Conservation (phyloP, 2,888 invertebrate genomes). For the Thecocarcelia acutangulata region DNA sequence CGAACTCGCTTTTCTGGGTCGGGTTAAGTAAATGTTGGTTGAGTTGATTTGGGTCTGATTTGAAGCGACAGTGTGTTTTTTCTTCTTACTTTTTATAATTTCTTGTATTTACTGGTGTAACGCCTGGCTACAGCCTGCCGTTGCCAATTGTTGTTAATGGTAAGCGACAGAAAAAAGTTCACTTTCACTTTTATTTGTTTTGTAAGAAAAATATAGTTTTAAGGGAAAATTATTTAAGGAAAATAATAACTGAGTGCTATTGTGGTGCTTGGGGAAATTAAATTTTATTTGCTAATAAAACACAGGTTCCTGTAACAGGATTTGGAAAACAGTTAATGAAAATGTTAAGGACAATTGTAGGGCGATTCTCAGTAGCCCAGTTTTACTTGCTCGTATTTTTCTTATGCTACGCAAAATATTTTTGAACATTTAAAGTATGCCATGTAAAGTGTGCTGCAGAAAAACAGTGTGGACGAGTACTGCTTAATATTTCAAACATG, state of each 20-base stretch:
- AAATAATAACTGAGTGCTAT: neutral
- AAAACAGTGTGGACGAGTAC: too few species aligned
- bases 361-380: neutral
- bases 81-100: constrained; percentile 21
- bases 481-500: constrained; percentile 17
- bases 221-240: neutral
- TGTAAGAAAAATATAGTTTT: neutral
- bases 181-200: too few species aligned
- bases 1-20: constrained; percentile 19
- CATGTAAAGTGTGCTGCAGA: too few species aligned
- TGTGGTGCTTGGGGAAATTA: neutral
- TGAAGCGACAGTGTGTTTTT: constrained; percentile 24
- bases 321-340: neutral
- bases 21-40: constrained; percentile 58
- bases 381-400: neutral
- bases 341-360: neutral
- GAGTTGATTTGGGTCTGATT: constrained; percentile 64
- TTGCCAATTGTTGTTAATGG: constrained; percentile 11
- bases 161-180: neutral
- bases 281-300: neutral
- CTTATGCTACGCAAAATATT: neutral
- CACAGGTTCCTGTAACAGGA: neutral
- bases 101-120: constrained; percentile 27
- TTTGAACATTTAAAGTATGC: neutral
- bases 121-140: neutral